Conservation (phyloP, 1,140 invertebrate genomes). For the Anastrepha obliqua region DNA sequence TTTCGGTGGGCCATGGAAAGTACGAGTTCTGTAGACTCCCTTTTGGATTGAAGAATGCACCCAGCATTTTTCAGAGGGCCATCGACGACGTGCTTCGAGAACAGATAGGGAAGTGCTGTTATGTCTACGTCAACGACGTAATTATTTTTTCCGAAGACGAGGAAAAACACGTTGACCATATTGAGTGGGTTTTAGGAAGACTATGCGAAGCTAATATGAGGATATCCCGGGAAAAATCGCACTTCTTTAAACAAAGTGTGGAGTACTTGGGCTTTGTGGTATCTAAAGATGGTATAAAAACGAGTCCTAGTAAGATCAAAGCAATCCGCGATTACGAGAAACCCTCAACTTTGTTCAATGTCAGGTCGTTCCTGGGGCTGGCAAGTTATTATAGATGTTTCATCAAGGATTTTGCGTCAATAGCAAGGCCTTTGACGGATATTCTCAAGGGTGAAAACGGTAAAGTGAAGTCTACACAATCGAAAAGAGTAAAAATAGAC, state of each 20-base stretch:
- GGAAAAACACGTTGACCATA: background rate
- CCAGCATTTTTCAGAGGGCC: conserved; percentile 51
- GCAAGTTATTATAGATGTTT: background rate
- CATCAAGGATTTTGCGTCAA: background rate
- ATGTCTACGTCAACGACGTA: conserved; percentile 29
- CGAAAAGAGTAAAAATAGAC: background rate
- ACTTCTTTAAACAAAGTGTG: no score
- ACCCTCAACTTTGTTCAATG: no score
- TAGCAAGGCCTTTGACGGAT: background rate
- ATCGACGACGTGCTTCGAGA: conserved; percentile 15
- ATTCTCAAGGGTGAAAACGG: background rate
- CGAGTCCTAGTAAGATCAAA: no score
- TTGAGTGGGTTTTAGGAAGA: background rate
- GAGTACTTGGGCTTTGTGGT: no score
- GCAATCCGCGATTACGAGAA: no score
- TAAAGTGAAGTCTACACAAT: background rate
- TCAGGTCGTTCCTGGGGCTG: no score
- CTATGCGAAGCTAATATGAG: no score
- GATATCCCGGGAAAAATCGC: no score
- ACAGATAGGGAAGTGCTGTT: conserved; percentile 24
- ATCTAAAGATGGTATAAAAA: no score
- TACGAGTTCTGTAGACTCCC: conserved; percentile 62
- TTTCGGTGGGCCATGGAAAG: conserved; percentile 36
- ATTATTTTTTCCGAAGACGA: conserved; percentile 4
- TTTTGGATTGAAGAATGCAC: conserved; percentile 61